Evolutionary conservation across 2,888 invertebrate genomes (phyloP).

Genomic region (Labia minor): DNA sequence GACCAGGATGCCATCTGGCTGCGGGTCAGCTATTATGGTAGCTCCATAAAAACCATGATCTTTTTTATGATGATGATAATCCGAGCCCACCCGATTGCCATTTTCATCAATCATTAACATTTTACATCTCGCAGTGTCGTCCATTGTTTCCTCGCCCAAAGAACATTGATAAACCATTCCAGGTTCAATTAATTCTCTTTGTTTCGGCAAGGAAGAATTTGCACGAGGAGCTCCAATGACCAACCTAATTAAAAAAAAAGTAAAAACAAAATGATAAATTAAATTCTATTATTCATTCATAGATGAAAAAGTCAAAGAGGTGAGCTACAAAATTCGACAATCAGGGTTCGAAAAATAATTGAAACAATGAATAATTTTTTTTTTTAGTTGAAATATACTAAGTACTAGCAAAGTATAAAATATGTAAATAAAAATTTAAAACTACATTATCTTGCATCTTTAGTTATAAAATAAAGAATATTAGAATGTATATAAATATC

Average conservation of each 20-base stretch:
- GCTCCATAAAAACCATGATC: conserved; percentile 28
- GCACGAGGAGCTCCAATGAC: conserved; percentile 45
- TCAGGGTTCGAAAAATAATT: too few relatives aligned
- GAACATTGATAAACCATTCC: conserved; percentile 45
- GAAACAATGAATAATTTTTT: too few relatives aligned
- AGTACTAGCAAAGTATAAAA: background rate
- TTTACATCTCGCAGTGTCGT: conserved; percentile 32
- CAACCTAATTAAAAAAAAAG: conserved; percentile 34
- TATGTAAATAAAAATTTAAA: too few relatives aligned
- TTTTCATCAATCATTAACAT: conserved; percentile 36
- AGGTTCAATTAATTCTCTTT: conserved; percentile 38
- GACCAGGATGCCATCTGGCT: conserved; percentile 25
- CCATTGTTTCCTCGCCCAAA: conserved; percentile 28
- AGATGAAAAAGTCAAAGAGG: too few relatives aligned
- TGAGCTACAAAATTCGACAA: too few relatives aligned
- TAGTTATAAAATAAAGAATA: too few relatives aligned
- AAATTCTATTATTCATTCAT: too few relatives aligned
- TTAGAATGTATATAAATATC: too few relatives aligned
- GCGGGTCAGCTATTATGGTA: conserved; percentile 21
- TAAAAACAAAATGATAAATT: too few relatives aligned
- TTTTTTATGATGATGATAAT: conserved; percentile 22
- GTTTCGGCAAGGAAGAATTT: conserved; percentile 37
- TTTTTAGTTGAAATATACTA: background rate
- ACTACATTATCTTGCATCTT: too few relatives aligned
- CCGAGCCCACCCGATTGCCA: conserved; percentile 28